These are phyloP conservation scores for Phragmatobia fuliginosa DNA, from an alignment of 2,888 invertebrate genomes.

Conservation along the genomic window DNA sequence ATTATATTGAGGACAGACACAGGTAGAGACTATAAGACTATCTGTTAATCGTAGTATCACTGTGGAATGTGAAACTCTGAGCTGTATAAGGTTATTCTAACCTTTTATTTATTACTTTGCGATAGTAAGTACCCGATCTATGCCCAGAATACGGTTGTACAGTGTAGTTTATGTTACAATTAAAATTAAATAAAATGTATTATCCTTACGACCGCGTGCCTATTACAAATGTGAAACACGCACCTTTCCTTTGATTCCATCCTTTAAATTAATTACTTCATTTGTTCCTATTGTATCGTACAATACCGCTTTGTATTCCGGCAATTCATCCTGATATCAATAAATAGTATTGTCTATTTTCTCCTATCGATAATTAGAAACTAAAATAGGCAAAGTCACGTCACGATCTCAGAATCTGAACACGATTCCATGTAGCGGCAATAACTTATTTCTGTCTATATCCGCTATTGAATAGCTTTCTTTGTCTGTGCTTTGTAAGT, in stretches of 20 bases:
- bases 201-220: conserved; percentile 15
- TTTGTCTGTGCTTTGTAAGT: conserved; percentile 36
- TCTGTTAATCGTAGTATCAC: conserved; percentile 27
- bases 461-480: conserved; percentile 43
- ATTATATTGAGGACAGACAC: conserved; percentile 25
- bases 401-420: conserved; percentile 56
- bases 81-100: conserved; percentile 17
- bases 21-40: conserved; percentile 20
- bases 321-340: conserved; percentile 56
- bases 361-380: conserved; percentile 69
- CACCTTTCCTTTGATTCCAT: conserved; percentile 51
- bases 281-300: conserved; percentile 52
- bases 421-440: conserved; percentile 60
- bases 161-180: conserved; percentile 41
- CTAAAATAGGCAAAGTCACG: conserved; percentile 66
- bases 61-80: conserved; percentile 20
- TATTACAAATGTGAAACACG: conserved; percentile 49
- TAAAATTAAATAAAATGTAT: conserved; percentile 32
- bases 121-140: conserved; percentile 27
- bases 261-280: conserved; percentile 53
- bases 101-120: conserved; percentile 29
- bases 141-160: conserved; percentile 19
- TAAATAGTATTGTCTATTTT: conserved; percentile 62
- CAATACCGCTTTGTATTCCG: conserved; percentile 42
- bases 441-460: conserved; percentile 55